Evolutionary conservation across 92 coral and sea anemone species (phyloP), one percentile per base, ranked within the genome.

Genomic region (Phenganax marumi): DNA sequence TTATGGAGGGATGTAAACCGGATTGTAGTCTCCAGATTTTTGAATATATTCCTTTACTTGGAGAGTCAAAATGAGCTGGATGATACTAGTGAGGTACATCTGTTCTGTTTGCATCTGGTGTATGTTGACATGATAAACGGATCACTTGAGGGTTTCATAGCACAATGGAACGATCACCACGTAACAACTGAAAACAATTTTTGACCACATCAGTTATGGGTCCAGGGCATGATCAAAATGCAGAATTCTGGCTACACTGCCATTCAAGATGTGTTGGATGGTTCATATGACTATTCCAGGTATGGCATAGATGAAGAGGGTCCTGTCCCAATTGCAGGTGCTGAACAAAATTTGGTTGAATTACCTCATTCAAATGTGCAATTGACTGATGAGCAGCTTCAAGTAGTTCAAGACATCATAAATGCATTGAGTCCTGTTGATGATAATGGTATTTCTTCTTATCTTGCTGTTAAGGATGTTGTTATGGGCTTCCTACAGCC

Each of bases 391-490:
- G 73, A 39, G 3, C 73, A 66, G 14, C 23, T 66, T 14, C 43
- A 66, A 25, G 23, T 66, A n/a, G 73, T 66, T 3, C 3, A 12
- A 66, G 3, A 3, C 23, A 16, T 16, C 17, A 66, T 23, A 66
- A 16, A 66, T 66, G 21, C 73, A n/a, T 68, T 68, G 73, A 22
- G 19, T 18, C 0, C 21, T 25, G 21, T 68, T 13, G 73, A 68
- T 68, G 73, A 68, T 24, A 68, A 68, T 68, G 73, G 73, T 13
- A 68, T 68, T 68, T 26, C 21, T 18, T 26, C 73, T 18, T 68
- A 8, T 46, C 43, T 25, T 18, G 73, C 73, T 68, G 73, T 48
- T 13, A 68, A 68, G 26, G 26, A 17, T 25, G 25, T 68, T 68
- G 73, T 68, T 68, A 8, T 16, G n/a, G 51, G 73, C 73, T 22